phyloP scores from a whole-genome alignment of 1,140 invertebrate species.

The Anagrus nilaparvatae region DNA sequence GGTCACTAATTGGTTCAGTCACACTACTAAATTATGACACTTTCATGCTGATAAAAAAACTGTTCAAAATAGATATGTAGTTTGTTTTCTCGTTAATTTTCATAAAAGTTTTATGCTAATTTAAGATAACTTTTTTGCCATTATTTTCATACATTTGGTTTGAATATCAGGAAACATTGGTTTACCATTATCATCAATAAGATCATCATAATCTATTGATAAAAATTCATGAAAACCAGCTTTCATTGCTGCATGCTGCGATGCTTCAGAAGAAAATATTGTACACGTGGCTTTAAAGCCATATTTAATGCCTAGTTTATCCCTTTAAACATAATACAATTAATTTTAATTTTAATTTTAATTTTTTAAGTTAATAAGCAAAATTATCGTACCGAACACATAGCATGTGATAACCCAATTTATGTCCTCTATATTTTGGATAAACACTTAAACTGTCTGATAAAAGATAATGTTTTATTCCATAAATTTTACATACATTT shows the following conservation, averaged over 20 bases:
- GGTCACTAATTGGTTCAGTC: no score
- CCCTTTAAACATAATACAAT: conserved; percentile 15
- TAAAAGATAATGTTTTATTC: conserved; percentile 13
- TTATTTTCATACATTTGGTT: conserved; percentile 15
- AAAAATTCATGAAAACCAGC: conserved; percentile 15
- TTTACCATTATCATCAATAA: conserved; percentile 17
- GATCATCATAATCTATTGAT: conserved; percentile 8
- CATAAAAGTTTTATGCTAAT: no score
- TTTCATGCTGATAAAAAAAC: no score
- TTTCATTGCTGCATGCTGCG: conserved; percentile 17
- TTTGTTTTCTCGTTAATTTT: no score
- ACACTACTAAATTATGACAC: no score
- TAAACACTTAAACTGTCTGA: conserved; percentile 13
- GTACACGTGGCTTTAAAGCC: conserved; percentile 18
- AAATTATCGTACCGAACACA: conserved; percentile 10
- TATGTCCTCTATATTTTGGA: conserved; percentile 13
- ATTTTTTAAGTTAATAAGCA: no score
- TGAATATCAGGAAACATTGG: conserved; percentile 10
- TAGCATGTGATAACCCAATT: conserved; percentile 12
- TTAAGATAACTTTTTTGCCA: conserved; percentile 18
- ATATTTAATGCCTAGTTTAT: conserved; percentile 17
- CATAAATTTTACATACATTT: conserved; percentile 20
- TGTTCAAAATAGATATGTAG: no score
- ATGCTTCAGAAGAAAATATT: conserved; percentile 20
- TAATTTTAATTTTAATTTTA: no score